These are phyloP conservation scores for Caenorhabditis inopinata DNA, from an alignment of 1,140 invertebrate species.

Conservation along the genomic window DNA sequence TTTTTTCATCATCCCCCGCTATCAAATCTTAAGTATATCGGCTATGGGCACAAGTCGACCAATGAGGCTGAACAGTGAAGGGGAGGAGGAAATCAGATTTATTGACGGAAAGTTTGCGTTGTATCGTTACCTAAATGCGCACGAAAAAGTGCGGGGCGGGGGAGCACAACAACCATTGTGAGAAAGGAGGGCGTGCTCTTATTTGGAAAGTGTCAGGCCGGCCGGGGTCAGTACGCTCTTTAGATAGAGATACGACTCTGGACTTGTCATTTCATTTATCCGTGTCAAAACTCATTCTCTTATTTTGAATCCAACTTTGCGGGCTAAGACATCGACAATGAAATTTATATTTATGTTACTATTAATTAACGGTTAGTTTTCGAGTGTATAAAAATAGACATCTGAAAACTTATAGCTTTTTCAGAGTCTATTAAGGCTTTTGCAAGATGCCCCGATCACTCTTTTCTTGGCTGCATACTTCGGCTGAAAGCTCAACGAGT, in stretches of 20 bases:
- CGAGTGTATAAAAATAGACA: no score
- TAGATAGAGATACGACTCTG: conserved; percentile 17
- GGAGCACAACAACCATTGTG: conserved; percentile 23
- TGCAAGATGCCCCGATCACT: conserved; percentile 41
- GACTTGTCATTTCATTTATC: conserved; percentile 14
- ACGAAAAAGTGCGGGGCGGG: conserved; percentile 17
- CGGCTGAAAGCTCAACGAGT: conserved; percentile 47
- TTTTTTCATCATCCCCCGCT: background rate
- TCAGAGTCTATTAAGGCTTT: background rate
- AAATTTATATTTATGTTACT: background rate
- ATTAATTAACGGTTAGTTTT: background rate
- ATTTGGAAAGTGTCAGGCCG: conserved; percentile 25
- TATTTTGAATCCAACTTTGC: background rate
- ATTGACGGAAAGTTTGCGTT: conserved; percentile 22
- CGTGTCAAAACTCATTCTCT: background rate
- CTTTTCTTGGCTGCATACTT: conserved; percentile 46
- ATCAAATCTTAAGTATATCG: conserved; percentile 11
- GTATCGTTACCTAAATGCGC: conserved; percentile 32
- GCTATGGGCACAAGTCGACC: conserved; percentile 3
- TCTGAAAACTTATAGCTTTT: no score
- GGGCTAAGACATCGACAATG: background rate
- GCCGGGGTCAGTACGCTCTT: background rate
- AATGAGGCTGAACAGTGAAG: conserved; percentile 8
- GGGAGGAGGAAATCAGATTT: no score
- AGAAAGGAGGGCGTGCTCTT: conserved; percentile 11